These are phyloP conservation scores for Bos taurus DNA, from an alignment of 2,113 vertebrate genomes.

Conservation along the genomic window ARS-UCD2.0 NC_037331.1:3058501-3059000, in stretches of 20 bases:
- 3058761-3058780: neutral
- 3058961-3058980: neutral
- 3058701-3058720: neutral
- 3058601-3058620: neutral
- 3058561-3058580: neutral
- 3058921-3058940: neutral
- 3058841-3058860: neutral
- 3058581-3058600: neutral
- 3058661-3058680: neutral
- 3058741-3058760: neutral
- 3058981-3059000: neutral
- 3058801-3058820: neutral
- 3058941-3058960: neutral
- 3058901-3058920: neutral
- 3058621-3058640: neutral
- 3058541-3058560: neutral
- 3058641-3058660: neutral
- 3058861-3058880: neutral
- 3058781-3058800: neutral
- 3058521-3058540: neutral
- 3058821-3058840: neutral
- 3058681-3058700: neutral
- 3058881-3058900: neutral
- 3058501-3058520: neutral
- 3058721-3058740: neutral